Evolutionary conservation across 2,113 vertebrate species (phyloP), one percentile per base, ranked within the genome.

Genomic region (Piprites chloris): DNA sequence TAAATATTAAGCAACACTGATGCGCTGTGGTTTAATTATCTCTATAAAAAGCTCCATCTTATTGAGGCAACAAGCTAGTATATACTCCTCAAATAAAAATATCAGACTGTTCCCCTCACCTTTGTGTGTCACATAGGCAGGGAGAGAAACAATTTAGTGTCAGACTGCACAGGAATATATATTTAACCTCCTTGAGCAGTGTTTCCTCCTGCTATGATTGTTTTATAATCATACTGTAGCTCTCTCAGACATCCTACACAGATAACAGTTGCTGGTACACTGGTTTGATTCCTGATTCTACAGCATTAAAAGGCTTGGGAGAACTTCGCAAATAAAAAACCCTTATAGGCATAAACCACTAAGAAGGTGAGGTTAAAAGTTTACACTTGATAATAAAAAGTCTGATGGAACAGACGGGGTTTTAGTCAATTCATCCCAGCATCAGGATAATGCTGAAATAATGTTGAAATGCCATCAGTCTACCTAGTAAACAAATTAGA

Each of bases 401-500:
- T 62, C 81, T 69, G 66, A 88, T 73, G 44, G 85, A 95, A 94
- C 44, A 90, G 87, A 85, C 20, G 1, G 42, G 37, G 26, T 44
- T 96, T 95, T 56, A 90, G 76, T 93, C 75, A 85, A 82, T 76
- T 89, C 33, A 89, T 46, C 61, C 35, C 50, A 80, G 55, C 75
- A 87, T 66, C 53, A 66, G 74, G 56, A 86, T 82, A 89, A 95
- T 69, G 52, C 68, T 56, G 79, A 90, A 90, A 90, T 88, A 66
- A 77, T 21, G 33, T n/a, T 80, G 82, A 88, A 91, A 86, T 41
- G 49, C 55, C 82, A 84, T 44, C 66, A 84, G 42, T 59, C 80
- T 93, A 84, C 71, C 75, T 61, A 84, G 72, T 74, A 86, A 83
- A 77, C 35, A 88, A 86, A 91, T 86, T 49, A 90, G 72, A 96